Evolutionary conservation across 1,140 invertebrate genomes (phyloP), one percentile per base, ranked within the genome.

Genomic region (Paraescarpia echinospica): DNA sequence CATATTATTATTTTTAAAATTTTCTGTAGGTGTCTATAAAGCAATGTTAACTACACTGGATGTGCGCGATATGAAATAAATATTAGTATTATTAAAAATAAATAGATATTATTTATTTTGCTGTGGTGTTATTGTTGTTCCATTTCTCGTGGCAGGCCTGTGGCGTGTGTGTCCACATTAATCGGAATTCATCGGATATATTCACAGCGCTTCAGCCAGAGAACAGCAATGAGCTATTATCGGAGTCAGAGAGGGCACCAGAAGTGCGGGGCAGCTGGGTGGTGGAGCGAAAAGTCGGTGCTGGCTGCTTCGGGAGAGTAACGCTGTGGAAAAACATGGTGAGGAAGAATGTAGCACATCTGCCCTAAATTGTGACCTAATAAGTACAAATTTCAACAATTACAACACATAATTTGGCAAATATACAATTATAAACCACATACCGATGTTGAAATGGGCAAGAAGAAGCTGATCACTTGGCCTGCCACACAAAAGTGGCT

Each of bases 291-390:
- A 4, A 34, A 14, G 35, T 90, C 14, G 89, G 89, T 35, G 35
- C 33, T 34, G 89, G 89, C 33, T 34, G 34, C 35, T 90, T 90
- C n/a, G 89, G 89, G 4, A 34, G 2, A 35, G 89, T 90, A n/a
- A 90, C 89, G 4, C 89, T 90, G 8, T 90, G 89, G 89, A 90
- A 31, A 90, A 90, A 90, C 89, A 90, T 18, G 89, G 89, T 90
- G 59, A 77, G 9, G 4, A 77, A 77, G 9, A 77, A 77, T 27
- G 14, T 77, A 77, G 59, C 59, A 22, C 27, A 18, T 77, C 59
- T 77, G 12, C 41, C 41, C 4, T 41, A 12, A 41, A 41, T 41
- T 41, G 41, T 41, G 12, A 41, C 41, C 12, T 41, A n/a, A n/a
- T n/a, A n/a, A n/a, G n/a, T n/a, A n/a, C n/a, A n/a, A n/a, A n/a